Evolutionary conservation across 2,888 invertebrate genomes (phyloP), one percentile per base, ranked within the genome.

Genomic region (Drosophila ustulata): DNA sequence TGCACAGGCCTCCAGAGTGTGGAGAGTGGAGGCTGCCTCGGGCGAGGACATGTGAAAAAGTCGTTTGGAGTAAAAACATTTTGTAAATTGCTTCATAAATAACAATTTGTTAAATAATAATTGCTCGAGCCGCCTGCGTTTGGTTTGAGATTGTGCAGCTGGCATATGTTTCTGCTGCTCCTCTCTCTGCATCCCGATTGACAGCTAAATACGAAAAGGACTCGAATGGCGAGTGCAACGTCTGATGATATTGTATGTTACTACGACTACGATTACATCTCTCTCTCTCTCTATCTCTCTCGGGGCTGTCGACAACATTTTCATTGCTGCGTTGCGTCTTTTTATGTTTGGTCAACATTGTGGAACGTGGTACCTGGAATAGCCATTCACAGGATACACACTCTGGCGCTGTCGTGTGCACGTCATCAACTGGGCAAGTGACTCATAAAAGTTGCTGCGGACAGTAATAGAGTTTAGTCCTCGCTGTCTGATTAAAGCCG

Each of bases 81-180:
- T 89, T 81, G 86, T 89, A 90, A 90, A 90, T 90, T 89, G 88
- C 89, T 90, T 89, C 90, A 90, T 90, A 90, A 90, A 90, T 88
- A 89, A 88, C 89, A 89, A 88, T 90, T 90, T 89, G 86, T 83
- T 78, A 84, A 89, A 88, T 88, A 90, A 89, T 90, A 89, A 90
- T 86, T 86, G 88, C 88, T 72, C 39, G 39, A 68, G 53, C 28
- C 51, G 45, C 23, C 25, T 56, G 23, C 39, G 25, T 25, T 37
- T 50, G 50, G 57, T 62, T 53, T 57, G 28, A 34, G 49, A 41
- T 13, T 39, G 37, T 13, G 26, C 32, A 43, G 43, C 55, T 45
- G 55, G 32, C 45, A 34, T 46, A 26, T 61, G 53, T 43, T 18
- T 0, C 30, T 18, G 6, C 13, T 30, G 4, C 45, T 34, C 2